Percentiles rank a stretch among this genome's conserved stretches.
Conservation (phyloP, 1,140 invertebrate genomes). For the Anastatus disparis region DNA sequence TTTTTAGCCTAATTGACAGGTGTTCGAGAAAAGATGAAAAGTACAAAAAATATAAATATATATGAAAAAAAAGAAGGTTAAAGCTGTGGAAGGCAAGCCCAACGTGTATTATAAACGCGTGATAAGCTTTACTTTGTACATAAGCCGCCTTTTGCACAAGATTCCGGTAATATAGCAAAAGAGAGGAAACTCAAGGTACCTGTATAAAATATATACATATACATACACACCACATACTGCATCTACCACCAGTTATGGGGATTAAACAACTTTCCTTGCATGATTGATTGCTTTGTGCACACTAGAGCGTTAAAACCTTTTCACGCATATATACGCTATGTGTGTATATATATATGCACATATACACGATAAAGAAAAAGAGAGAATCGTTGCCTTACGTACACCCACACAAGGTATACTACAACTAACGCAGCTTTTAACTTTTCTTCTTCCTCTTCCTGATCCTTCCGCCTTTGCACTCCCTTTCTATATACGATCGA, state of each 20-base stretch:
- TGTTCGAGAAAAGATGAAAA: not conserved
- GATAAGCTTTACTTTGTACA: constrained; percentile 19
- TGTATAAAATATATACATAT: no score
- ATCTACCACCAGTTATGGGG: constrained; percentile 52
- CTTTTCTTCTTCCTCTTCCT: constrained; percentile 33
- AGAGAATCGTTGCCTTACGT: no score
- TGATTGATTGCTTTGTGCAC: constrained; percentile 60
- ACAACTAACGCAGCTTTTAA: constrained; percentile 24
- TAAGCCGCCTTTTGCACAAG: constrained; percentile 15
- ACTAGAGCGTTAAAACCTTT: constrained; percentile 56
- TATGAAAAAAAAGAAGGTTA: no score
- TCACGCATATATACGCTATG: no score
- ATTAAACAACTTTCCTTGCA: constrained; percentile 61
- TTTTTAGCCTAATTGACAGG: constrained; percentile 23
- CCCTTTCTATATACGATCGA: constrained; percentile 1
- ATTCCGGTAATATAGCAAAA: constrained; percentile 20
- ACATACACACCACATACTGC: no score
- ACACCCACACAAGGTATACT: constrained; percentile 49
- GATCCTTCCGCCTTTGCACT: constrained; percentile 16
- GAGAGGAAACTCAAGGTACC: not conserved
- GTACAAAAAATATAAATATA: no score
- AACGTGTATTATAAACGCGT: constrained; percentile 18
- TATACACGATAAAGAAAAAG: no score
- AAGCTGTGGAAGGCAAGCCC: not conserved
- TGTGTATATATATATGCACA: no score